Evolutionary conservation across 2,888 invertebrate species (phyloP), one percentile per base, ranked within the genome.

Genomic region (Julus scandinavius): DNA sequence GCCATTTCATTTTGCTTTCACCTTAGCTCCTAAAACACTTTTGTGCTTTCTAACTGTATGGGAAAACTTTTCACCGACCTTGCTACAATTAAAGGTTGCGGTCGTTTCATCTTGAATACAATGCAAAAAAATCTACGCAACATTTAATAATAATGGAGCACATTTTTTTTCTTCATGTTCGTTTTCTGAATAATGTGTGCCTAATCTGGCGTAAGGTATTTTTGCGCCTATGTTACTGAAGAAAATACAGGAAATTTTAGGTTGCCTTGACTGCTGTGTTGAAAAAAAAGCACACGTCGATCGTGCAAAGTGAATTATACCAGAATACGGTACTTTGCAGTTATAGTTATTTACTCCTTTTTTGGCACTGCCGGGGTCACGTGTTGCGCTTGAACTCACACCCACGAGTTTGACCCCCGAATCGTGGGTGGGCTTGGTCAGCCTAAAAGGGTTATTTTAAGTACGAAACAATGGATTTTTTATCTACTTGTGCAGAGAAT

Each of bases 1-100:
- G 80, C 80, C 80, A 80, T 80, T 80, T 80, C 80, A 80, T 80
- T 80, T 80, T 29, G 80, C 80, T 80, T 80, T 80, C 80, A 80
- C 20, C 20, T 29, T 6, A 29, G 72, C 72, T 9, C 20, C 2
- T 9, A 29, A 72, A 54, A 72, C 72, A 72, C 72, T 63, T 63
- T 54, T 72, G 38, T 15, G 80, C 80, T 5, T 4, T 38, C 11
- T 80, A 80, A 80, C 80, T 80, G 80, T 80, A 80, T 80, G 80
- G 80, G 80, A 80, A 80, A 80, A 80, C 29, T 38, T 40, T 15
- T 1, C n/a, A 4, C 15, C 80, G 80, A 80, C 80, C 80, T 80
- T 80, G 80, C 80, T 80, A 80, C 80, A 80, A 80, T 80, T 80
- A 80, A 80, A 80, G 80, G 80, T 80, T 40, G 80, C 38, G 80